Base-by-base conservation (phyloP, 1,140 invertebrate genomes). In the Ptiloglossa arizonensis region DNA sequence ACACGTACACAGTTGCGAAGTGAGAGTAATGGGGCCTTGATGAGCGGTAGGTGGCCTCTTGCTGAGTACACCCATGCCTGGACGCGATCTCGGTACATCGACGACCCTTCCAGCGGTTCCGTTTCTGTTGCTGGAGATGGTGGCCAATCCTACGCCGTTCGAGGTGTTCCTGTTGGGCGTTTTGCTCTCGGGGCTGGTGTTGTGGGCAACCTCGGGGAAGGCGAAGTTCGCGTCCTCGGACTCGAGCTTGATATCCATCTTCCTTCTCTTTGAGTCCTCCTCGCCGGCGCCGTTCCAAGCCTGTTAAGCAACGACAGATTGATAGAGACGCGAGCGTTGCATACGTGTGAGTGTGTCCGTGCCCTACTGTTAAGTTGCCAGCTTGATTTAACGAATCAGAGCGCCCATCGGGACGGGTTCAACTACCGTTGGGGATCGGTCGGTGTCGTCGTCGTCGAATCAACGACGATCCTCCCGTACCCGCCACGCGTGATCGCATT, bases 171-270 rank as follows among this genome's bases (percentile, higher is more conserved):
- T 85, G 24, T 17, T 74, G 8, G 80, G 60, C 11, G 79, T 63
- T n/a, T 91, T 90, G 35, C 56, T 81, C 13, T 90, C 87, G 17
- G 83, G 41, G 22, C 63, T 83, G 5, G 75, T 62, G 1, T 78
- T 71, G 6, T 84, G 85, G 0, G 73, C 71, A 0, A 90, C 88
- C 57, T 92, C 91, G 19, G 91, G 89, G 59, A 93, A 93, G 4
- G 91, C 75, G 76, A 93, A 93, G 69, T 95, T 96, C 38, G 94
- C 94, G 81, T 96, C 94, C 81, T 96, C 95, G 66, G 95, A 94
- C 88, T 96, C 95, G 48, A 95, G 85, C 88, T 95, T 95, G 56
- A 95, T 93, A 79, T 95, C 94, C 87, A 95, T 92, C 86, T 94
- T 94, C 74, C 93, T 93, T 66, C 94, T 92, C 87, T 95, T 95